These are phyloP conservation scores for Hapalemur alaotrensis DNA, from an alignment of 2,797 vertebrate species.

Conservation along the genomic window DNA sequence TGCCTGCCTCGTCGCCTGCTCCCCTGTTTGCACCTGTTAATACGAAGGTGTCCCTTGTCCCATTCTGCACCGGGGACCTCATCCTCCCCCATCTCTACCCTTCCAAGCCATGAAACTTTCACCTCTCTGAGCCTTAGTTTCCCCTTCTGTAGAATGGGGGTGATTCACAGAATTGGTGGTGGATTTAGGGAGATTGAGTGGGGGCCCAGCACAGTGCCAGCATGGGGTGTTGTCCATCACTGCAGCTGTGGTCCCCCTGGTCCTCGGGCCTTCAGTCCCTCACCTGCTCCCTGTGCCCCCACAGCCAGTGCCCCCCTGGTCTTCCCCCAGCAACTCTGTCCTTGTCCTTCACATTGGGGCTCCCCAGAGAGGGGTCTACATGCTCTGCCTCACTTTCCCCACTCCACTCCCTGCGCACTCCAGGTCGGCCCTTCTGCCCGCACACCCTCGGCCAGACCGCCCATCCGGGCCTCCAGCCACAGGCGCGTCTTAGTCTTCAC, in stretches of 20 bases:
- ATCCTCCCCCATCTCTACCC: background rate
- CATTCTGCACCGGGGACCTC: background rate
- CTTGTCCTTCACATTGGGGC: background rate
- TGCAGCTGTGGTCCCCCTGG: background rate
- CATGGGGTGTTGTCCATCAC: fast-evolving
- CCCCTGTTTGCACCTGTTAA: background rate
- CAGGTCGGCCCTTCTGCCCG: background rate
- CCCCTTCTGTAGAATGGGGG: background rate
- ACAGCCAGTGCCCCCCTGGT: background rate
- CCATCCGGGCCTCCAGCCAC: background rate
- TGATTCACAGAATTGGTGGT: fast-evolving
- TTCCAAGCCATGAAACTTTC: background rate
- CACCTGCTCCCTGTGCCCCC: background rate
- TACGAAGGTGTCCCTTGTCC: too few relatives aligned
- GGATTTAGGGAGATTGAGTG: background rate
- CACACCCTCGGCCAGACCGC: too few relatives aligned
- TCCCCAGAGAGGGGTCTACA: background rate
- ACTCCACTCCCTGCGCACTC: background rate
- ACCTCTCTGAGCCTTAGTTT: background rate
- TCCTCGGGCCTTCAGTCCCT: fast-evolving
- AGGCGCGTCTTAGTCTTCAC: fast-evolving
- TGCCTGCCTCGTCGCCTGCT: background rate
- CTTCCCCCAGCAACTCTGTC: background rate
- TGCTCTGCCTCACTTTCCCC: background rate
- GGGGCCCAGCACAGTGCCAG: background rate